Percentiles rank a stretch among this genome's conserved stretches.
phyloP scores from a whole-genome alignment of 2,113 vertebrate genomes.

The Notarius quadriscutis region DNA sequence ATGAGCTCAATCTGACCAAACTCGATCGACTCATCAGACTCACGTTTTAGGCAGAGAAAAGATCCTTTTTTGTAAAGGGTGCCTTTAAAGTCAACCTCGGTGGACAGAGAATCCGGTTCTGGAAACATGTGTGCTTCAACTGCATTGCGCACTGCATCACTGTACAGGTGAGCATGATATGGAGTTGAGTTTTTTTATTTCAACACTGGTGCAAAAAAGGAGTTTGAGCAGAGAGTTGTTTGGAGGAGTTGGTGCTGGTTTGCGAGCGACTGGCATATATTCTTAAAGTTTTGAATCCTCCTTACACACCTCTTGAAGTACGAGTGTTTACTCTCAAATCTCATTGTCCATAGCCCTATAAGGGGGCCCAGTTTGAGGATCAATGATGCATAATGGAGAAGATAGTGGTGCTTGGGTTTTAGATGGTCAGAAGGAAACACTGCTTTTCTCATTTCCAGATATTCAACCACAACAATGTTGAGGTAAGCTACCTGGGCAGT shows the following conservation, averaged over 20 bases:
- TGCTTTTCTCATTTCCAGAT: no score
- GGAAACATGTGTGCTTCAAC: not conserved
- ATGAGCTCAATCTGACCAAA: constrained; percentile 46
- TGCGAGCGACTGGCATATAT: constrained; percentile 39
- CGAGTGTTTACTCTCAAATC: constrained; percentile 47
- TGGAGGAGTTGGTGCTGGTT: constrained; percentile 46
- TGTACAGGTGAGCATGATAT: constrained; percentile 21
- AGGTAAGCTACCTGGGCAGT: no score
- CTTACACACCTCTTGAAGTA: constrained; percentile 47
- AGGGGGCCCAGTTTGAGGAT: constrained; percentile 37
- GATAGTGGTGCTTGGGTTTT: constrained; percentile 28
- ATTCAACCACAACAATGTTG: no score
- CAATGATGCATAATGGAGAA: constrained; percentile 27
- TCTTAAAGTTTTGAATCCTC: constrained; percentile 38
- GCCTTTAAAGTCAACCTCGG: constrained; percentile 31
- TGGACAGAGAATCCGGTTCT: no score
- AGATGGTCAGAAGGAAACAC: no score
- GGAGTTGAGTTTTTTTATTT: constrained; percentile 17
- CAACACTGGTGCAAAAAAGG: constrained; percentile 19
- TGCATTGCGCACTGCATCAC: constrained; percentile 14
- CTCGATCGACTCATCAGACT: constrained; percentile 41
- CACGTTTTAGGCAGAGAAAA: no score
- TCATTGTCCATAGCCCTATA: constrained; percentile 44
- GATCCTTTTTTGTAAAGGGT: not conserved
- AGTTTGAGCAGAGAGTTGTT: constrained; percentile 27